These are phyloP conservation scores for Philereme vetulata DNA, from an alignment of 2,888 invertebrate species.

Conservation along the genomic window DNA sequence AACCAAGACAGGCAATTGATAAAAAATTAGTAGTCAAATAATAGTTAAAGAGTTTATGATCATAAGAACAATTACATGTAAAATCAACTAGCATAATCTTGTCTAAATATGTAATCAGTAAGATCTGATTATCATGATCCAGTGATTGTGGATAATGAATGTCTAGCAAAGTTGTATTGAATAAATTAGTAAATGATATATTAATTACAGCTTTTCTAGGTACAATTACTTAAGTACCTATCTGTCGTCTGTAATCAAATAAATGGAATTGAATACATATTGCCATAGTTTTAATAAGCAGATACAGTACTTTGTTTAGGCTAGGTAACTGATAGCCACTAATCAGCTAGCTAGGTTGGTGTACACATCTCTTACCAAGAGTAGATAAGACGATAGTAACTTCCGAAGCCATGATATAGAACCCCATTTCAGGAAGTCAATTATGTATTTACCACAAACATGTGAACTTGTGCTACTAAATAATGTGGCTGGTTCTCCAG, in stretches of 20 bases:
- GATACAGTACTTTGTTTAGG: no score
- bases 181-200: no score
- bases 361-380: not conserved
- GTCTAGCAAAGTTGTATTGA: not conserved
- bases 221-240: no score
- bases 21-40: not conserved
- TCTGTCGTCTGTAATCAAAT: no score
- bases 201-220: no score
- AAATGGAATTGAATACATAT: no score
- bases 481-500: slow-evolving; percentile 1
- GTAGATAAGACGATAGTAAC: not conserved
- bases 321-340: no score
- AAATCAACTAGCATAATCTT: no score
- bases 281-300: no score
- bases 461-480: slow-evolving; percentile 3
- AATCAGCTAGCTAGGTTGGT: no score
- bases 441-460: not conserved
- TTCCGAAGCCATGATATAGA: not conserved
- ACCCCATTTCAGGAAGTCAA: not conserved
- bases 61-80: not conserved
- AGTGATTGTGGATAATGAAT: not conserved
- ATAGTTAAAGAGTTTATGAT: not conserved
- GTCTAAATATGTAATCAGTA: not conserved
- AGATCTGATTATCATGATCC: not conserved
- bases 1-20: not conserved